A percentile compares a stretch with the other conserved stretches of the same genome.
phyloP scores from a whole-genome alignment of 2,113 vertebrate species.

The Echinops telfairi region DNA sequence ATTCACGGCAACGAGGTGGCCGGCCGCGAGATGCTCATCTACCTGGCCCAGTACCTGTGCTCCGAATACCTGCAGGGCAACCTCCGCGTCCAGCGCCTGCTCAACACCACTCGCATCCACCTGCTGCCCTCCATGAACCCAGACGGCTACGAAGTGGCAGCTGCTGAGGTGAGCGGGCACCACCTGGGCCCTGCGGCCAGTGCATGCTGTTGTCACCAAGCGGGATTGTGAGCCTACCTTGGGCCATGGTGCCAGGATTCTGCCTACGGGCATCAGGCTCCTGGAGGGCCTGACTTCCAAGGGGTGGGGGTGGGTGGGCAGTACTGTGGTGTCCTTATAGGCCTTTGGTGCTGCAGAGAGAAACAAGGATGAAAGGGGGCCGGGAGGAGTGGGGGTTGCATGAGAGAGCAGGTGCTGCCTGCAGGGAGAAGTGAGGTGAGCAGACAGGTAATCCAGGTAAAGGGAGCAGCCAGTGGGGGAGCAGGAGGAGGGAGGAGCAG shows the following conservation, averaged over 20 bases:
- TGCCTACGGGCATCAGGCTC: fast-evolving
- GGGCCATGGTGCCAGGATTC: neutral
- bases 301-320: neutral
- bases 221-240: neutral
- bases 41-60: conserved; percentile 95
- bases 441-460: neutral
- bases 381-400: no score
- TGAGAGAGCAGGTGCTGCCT: no score
- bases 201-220: fast-evolving
- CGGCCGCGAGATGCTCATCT: conserved; percentile 95
- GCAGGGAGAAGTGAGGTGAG: conserved; percentile 92
- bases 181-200: fast-evolving
- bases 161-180: conserved; percentile 93
- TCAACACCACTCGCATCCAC: conserved; percentile 96
- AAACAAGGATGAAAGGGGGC: fast-evolving
- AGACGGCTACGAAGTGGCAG: conserved; percentile 96
- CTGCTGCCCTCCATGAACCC: conserved; percentile 98
- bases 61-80: conserved; percentile 95
- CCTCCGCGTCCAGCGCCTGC: conserved; percentile 92
- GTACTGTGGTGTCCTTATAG: neutral
- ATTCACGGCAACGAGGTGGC: conserved; percentile 99
- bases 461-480: neutral
- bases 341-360: fast-evolving
- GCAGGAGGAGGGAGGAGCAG: neutral
- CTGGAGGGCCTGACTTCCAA: neutral